Evolutionary conservation across 2,888 invertebrate species (phyloP), one percentile per base, ranked within the genome.

Genomic region (Sabellastarte sp.): DNA sequence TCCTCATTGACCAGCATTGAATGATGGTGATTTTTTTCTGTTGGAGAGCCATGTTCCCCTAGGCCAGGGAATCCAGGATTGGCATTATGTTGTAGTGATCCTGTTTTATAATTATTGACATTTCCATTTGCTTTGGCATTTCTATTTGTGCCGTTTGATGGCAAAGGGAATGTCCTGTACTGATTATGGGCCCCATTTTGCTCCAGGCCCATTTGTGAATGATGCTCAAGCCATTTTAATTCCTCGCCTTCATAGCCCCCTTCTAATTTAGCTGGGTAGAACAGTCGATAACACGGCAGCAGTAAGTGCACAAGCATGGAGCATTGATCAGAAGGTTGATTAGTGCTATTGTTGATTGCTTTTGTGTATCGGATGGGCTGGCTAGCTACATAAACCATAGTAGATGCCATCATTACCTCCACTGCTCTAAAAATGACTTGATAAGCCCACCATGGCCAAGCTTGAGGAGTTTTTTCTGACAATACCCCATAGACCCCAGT

Each of bases 371-470:
- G 76, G 53, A 82, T 75, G 5, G 84, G 84, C 62, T 91, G 86
- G 60, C 93, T 92, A 57, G 93, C 92, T 10, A 95, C 93, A 88
- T 93, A 94, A 0, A 91, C 91, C 73, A 80, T 93, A 87, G 61
- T 87, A 2, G 91, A 90, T 74, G 94, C 92, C 77, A 95, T 91
- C n/a, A 90, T 89, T 56, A 95, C 89, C 84, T 95, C 95, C 60
- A 93, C 88, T 3, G 93, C 86, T 31, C 95, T 88, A 60, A 93
- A 88, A 0, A 91, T 90, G 77, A 93, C 90, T 79, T 95, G 93
- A 85, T 92, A 94, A 28, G 92, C 91, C 93, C 93, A 95, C 87
- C 94, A 91, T 2, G 93, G 87, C 95, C 95, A 95, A 67, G 87
- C 85, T 66, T 86, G 84, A 0, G 87, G 86, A 30, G 79, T 79